Evolutionary conservation across 1,140 invertebrate species (phyloP).

Genomic region (Monomorium pharaonis): DNA sequence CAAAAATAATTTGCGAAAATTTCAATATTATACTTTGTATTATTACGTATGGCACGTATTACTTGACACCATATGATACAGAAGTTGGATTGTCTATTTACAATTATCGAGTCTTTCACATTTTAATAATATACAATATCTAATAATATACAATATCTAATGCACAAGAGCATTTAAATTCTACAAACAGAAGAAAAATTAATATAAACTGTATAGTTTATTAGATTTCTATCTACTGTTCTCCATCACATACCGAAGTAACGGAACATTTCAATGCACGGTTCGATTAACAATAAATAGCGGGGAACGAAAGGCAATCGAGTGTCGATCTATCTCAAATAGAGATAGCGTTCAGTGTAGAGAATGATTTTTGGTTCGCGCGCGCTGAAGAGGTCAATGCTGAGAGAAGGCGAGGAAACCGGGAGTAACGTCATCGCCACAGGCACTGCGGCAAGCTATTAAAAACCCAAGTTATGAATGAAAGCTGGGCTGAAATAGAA

Average conservation of each 20-base stretch:
- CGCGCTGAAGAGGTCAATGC: conserved; percentile 46
- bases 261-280: neutral
- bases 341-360: neutral
- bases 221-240: neutral
- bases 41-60: too few species aligned
- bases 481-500: conserved; percentile 84
- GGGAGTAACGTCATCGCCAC: conserved; percentile 67
- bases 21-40: neutral
- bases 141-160: conserved; percentile 10
- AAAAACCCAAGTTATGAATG: conserved; percentile 85
- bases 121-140: neutral
- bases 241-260: neutral
- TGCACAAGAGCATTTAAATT: neutral
- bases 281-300: neutral
- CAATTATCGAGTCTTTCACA: neutral
- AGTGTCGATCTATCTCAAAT: conserved; percentile 1
- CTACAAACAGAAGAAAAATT: neutral
- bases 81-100: neutral
- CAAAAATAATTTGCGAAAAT: too few species aligned
- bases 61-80: neutral
- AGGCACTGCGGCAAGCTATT: conserved; percentile 80
- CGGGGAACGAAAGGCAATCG: conserved; percentile 2
- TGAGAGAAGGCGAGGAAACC: conserved; percentile 60
- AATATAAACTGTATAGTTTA: neutral
- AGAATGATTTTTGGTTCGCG: conserved; percentile 17